Evolutionary conservation across 64 coral and sea anemone species (phyloP), one percentile per base, ranked within the genome.

Genomic region (Montipora sp.): DNA sequence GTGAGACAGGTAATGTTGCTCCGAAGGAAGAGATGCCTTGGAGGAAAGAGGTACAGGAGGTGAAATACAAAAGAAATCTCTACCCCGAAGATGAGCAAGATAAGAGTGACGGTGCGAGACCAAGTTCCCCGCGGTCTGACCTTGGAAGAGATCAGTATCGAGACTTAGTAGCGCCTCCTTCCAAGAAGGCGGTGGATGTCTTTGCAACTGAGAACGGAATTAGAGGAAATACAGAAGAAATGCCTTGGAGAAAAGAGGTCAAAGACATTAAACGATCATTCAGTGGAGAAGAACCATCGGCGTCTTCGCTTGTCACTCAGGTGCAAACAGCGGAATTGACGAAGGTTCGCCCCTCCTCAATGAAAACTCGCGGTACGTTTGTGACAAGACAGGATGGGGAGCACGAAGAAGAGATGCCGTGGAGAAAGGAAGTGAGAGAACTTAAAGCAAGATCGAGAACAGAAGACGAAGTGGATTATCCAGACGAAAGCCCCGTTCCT

Each of bases 341-440:
- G 47, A 77, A 75, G 61, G 18, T 93, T 27, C 77, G 75, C 0
- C 81, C 69, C 1, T 59, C 91, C 8, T 78, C 73, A 5, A 13
- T 87, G 23, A 93, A 93, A 65, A 83, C 83, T 19, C 75, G 83
- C n/a, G 83, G 88, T 58, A 75, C 84, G 2, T 77, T 76, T 87
- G 75, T 87, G 14, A 77, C 75, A 16, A 59, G 16, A 22, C 18
- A 80, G 23, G 48, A 51, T 74, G 83, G 88, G 48, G 61, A 88
- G 20, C 43, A 63, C 15, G 60, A 53, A 68, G 77, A 81, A 48
- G 82, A 92, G 71, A 85, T 85, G 82, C 82, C 82, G 2, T 85
- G 82, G 82, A 85, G 82, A 12, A 85, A 66, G 19, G 82, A 85
- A 50, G 82, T 85, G 11, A 85, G 82, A 46, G 82, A 85, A 23